Conservation (phyloP, 2,888 invertebrate species). For the Cenopis cana region DNA sequence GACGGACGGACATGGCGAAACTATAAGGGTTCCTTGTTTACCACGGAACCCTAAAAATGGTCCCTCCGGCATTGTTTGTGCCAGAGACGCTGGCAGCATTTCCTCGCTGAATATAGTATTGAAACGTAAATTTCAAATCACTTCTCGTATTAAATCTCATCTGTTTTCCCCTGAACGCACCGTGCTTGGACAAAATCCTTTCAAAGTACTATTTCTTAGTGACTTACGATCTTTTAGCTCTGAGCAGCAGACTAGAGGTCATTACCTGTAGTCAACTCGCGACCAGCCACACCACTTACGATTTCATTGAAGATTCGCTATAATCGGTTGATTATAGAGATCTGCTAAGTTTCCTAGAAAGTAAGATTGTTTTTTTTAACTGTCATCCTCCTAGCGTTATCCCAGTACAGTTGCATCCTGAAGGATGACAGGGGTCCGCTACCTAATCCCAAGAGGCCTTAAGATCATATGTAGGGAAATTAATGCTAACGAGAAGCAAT, state of each 20-base stretch:
- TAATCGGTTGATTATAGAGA: conserved; percentile 1
- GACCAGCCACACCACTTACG: conserved; percentile 10
- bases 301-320: conserved; percentile 21
- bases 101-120: too few species aligned
- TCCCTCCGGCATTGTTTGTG: too few species aligned
- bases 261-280: background rate
- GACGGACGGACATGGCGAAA: too few species aligned
- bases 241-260: background rate
- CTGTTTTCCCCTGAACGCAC: conserved; percentile 4
- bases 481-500: too few species aligned
- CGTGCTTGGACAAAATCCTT: background rate
- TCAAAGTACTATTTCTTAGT: background rate
- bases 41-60: too few species aligned
- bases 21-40: too few species aligned
- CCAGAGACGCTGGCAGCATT: too few species aligned
- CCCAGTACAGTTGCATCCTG: too few species aligned
- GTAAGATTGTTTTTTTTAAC: conserved; percentile 8
- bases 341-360: conserved; percentile 16
- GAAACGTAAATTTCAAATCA: background rate
- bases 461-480: too few species aligned
- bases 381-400: too few species aligned
- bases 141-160: background rate
- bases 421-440: too few species aligned
- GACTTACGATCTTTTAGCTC: background rate
- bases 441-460: too few species aligned